Base-by-base conservation (phyloP, 2,888 invertebrate genomes). In the Agrochola circellaris region DNA sequence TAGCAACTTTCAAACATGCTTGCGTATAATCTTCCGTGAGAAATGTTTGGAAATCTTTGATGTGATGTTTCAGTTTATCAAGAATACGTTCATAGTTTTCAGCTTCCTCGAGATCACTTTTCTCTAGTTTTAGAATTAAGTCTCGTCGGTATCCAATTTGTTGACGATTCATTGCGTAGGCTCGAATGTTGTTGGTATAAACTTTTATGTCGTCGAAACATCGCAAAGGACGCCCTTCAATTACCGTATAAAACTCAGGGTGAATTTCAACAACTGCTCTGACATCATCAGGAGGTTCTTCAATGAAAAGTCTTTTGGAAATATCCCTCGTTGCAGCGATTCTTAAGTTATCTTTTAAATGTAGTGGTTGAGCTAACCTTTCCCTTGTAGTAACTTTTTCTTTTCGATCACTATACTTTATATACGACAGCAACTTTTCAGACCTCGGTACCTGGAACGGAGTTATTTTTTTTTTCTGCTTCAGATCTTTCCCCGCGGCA, bases 201-300 rank as follows among this genome's bases (percentile, higher is more conserved):
- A 97, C 95, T 83, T 96, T 95, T 69, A 97, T 95, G 80, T 97
- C 97, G 83, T 97, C 97, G 84, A 96, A 97, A 86, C 97, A 97
- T 70, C 97, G 95, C 45, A 97, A 95, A 0, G 97, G 97, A 54
- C 97, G 96, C 13, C 97, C 97, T 91, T 97, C 97, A 56, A 98
- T 96, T 58, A 97, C 97, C 1, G 97, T 96, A 90, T 97, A 98
- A 91, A 97, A 98, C 82, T 97, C 97, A 0, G 97, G 97, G 90
- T 98, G 97, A 60, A 98, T 96, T 92, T 98, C 97, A 26, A 97
- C 95, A 69, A 98, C 97, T 2, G 97, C 97, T 84, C 97, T 96
- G 48, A 97, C 96, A 81, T 96, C 96, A 87, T 97, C 96, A 51
- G 94, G 93, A n/a, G 97, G 96, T 85, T 97, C 97, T 90, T 97